Percentiles rank a stretch among this genome's conserved stretches.
These are phyloP conservation scores for Phorcus lineatus DNA, from an alignment of 2,888 invertebrate genomes.

Conservation along the genomic window DNA sequence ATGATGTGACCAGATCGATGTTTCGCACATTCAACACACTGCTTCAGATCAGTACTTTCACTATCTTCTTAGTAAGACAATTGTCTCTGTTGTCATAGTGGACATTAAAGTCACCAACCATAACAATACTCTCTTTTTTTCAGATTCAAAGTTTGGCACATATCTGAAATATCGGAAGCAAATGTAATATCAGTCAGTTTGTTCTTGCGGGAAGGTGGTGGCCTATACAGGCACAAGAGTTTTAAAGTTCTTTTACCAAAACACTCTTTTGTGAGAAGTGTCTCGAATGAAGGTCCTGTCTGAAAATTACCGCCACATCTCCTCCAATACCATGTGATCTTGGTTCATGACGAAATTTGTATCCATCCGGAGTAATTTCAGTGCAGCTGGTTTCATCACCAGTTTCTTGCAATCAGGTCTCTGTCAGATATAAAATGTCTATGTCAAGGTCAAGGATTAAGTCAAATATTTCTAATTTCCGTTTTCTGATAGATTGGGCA, in stretches of 20 bases:
- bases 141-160: not conserved
- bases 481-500: too few species aligned
- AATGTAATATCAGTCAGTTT: not conserved
- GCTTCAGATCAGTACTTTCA: not conserved
- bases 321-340: too few species aligned
- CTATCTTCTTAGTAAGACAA: not conserved
- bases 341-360: too few species aligned
- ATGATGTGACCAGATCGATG: constrained; percentile 2
- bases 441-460: too few species aligned
- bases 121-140: not conserved
- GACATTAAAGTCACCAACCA: constrained; percentile 2
- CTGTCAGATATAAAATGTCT: too few species aligned
- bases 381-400: too few species aligned
- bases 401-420: too few species aligned
- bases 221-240: not conserved
- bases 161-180: not conserved
- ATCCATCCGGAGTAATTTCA: too few species aligned
- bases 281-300: not conserved
- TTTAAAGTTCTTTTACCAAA: not conserved
- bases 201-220: too few species aligned
- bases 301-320: too few species aligned
- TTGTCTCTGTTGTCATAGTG: not conserved
- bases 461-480: too few species aligned
- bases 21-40: not conserved
- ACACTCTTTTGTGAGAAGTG: not conserved